Evolutionary conservation across 2,888 invertebrate species (phyloP), one percentile per base, ranked within the genome.

Genomic region (Drosophila nr. fundita): DNA sequence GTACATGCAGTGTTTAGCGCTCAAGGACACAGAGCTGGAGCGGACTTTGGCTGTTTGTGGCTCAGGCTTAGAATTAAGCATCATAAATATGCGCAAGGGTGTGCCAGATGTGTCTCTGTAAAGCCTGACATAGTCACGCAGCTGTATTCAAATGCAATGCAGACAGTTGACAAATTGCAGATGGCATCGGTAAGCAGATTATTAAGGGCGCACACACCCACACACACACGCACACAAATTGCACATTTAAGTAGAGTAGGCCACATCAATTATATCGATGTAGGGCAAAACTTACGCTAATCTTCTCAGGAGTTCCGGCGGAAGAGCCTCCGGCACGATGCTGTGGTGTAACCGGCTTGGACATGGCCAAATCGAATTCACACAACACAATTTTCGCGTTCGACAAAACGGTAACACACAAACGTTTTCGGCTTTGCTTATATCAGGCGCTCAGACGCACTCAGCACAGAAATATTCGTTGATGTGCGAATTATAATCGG

Each of bases 341-440:
- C 68, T 76, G 83, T 13, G 90, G 87, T 76, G 87, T 89, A 53
- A 65, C 71, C 69, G 87, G 89, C 75, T 87, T 87, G 49, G 89
- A 89, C 87, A 87, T 87, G 55, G 30, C 57, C 49, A 64, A 70
- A 32, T 11, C 18, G 54, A 61, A 70, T 78, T 42, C 66, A 75
- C 73, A 77, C 73, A 77, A 71, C 71, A 53, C 62, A 79, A 67
- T 67, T 82, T 58, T 71, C 50, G 50, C 48, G 57, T 59, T 54
- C 73, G 68, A 60, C 54, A 61, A 68, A 52, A 60, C 59, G 61
- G 59, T 36, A 76, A 82, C 82, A 87, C 82, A 87, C 87, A 76
- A 82, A 77, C 84, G 80, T 80, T 78, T 80, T 69, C 66, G 64
- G 71, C 69, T 82, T 82, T 71, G 52, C 61, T 58, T 53, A 48